Conservation (phyloP, 2,797 vertebrate species). For the Sitta carolinensis region DNA sequence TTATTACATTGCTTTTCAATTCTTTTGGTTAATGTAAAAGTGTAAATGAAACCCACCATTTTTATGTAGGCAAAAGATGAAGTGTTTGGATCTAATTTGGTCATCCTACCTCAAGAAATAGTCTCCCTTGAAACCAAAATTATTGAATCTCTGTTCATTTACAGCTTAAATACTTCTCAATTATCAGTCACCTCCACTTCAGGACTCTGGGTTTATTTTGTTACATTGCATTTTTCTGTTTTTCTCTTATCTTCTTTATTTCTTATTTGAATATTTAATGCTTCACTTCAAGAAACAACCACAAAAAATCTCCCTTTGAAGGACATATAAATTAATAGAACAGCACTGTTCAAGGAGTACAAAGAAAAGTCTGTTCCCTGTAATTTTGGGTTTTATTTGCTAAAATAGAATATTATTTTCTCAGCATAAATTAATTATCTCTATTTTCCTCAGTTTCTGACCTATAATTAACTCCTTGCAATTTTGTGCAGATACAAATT, state of each 20-base stretch:
- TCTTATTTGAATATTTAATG: background rate
- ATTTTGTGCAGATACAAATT: conserved; percentile 14
- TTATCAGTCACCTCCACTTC: background rate
- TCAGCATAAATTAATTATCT: background rate
- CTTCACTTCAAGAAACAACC: background rate
- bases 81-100: background rate
- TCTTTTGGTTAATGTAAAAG: background rate
- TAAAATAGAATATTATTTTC: background rate
- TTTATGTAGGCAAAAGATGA: background rate
- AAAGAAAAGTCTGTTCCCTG: background rate
- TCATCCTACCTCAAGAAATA: background rate
- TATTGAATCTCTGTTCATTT: background rate
- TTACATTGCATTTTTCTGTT: background rate
- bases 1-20: background rate
- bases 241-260: background rate
- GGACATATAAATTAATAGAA: background rate
- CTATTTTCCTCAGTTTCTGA: background rate
- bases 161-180: background rate
- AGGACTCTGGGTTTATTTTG: background rate
- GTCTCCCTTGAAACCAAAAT: background rate
- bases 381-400: background rate
- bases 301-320: background rate
- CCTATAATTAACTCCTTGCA: conserved; percentile 12
- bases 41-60: background rate
- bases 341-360: background rate